These are phyloP conservation scores for Centropyge bicolor DNA, from an alignment of 2,797 vertebrate species.

Conservation along the genomic window DNA sequence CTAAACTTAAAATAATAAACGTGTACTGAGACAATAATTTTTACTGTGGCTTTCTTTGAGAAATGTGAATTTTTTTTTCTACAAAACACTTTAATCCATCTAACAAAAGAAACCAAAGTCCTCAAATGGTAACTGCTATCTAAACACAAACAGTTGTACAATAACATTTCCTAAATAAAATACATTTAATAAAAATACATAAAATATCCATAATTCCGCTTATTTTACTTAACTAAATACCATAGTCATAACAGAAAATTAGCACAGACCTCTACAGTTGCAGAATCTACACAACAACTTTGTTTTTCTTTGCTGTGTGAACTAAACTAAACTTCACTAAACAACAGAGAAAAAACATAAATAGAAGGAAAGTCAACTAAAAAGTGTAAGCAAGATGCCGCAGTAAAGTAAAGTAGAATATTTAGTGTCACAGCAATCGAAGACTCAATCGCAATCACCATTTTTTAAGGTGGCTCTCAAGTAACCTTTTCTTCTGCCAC, in stretches of 20 bases:
- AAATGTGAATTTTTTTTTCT: no score
- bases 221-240: no score
- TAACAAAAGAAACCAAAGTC: no score
- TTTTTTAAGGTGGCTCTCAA: constrained; percentile 60
- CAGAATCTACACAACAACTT: not conserved
- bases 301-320: not conserved
- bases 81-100: not conserved
- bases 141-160: no score
- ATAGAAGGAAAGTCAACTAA: not conserved
- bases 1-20: no score
- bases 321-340: not conserved
- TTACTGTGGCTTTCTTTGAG: no score
- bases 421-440: constrained; percentile 69
- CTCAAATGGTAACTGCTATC: no score
- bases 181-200: not conserved
- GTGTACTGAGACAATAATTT: no score
- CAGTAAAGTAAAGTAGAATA: constrained; percentile 39
- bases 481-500: constrained; percentile 63
- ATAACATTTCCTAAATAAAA: not conserved
- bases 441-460: constrained; percentile 22
- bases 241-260: not conserved
- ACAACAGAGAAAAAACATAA: not conserved
- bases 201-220: no score
- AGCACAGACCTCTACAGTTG: not conserved
- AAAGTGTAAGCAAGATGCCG: constrained; percentile 14